A percentile compares a stretch with the other conserved stretches of the same genome.
Conservation (phyloP, 2,113 vertebrate species). For the Phocoena sinus region DNA sequence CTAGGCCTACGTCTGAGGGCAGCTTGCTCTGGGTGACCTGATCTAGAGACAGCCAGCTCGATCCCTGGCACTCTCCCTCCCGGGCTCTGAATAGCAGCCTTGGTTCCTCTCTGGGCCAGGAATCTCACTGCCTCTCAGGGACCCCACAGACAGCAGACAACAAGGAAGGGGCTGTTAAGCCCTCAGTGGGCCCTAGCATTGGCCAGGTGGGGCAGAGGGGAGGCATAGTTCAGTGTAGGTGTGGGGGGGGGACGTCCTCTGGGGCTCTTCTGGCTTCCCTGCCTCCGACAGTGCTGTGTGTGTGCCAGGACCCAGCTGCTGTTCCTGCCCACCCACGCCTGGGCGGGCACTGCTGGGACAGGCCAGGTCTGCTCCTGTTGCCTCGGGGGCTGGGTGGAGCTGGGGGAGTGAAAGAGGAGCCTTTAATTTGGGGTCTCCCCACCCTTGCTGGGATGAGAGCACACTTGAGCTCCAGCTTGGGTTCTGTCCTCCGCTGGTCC, state of each 20-base stretch:
- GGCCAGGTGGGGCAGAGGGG: not conserved
- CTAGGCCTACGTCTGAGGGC: not conserved
- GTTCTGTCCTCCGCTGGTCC: slow-evolving; percentile 33
- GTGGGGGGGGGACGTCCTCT: slow-evolving; percentile 55
- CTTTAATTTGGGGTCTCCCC: slow-evolving; percentile 73
- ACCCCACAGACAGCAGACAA: not conserved
- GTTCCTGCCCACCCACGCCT: slow-evolving; percentile 74
- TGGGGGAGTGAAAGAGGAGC: slow-evolving; percentile 64
- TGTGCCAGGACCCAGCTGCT: slow-evolving; percentile 71
- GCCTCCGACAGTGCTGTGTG: slow-evolving; percentile 33
- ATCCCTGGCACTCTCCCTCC: not conserved
- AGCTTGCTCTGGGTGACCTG: not conserved
- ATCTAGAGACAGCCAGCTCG: not conserved
- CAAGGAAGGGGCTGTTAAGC: not conserved
- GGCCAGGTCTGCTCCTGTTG: slow-evolving; percentile 67
- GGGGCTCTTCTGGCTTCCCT: slow-evolving; percentile 58
- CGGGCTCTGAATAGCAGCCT: not conserved
- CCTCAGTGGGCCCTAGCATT: not conserved
- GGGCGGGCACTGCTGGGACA: slow-evolving; percentile 74
- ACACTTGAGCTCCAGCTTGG: slow-evolving; percentile 64
- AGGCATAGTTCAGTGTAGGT: slow-evolving; percentile 9
- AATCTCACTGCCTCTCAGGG: slow-evolving; percentile 16
- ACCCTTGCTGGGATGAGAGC: slow-evolving; percentile 65
- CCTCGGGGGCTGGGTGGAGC: slow-evolving; percentile 70
- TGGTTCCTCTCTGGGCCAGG: not conserved